Evolutionary conservation across 2,888 invertebrate genomes (phyloP).

Genomic region (Standfussiana lucernea): DNA sequence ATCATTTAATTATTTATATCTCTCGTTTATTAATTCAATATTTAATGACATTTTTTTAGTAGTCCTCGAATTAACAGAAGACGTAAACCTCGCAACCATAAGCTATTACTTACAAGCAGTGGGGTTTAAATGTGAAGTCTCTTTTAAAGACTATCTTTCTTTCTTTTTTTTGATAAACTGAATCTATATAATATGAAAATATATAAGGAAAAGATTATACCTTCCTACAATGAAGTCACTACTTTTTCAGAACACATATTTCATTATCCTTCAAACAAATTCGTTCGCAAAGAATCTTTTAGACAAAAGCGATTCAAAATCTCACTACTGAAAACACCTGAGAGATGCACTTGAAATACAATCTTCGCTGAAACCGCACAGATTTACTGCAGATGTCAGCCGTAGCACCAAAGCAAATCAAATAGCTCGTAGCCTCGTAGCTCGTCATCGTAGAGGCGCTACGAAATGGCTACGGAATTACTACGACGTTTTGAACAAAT

Average conservation of each 20-base stretch:
- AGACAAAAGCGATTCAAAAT: conserved; percentile 51
- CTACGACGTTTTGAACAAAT: conserved; percentile 42
- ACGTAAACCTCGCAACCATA: background rate
- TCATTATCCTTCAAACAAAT: conserved; percentile 23
- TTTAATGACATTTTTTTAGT: background rate
- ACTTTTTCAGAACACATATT: background rate
- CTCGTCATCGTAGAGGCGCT: conserved; percentile 53
- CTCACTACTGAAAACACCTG: conserved; percentile 36
- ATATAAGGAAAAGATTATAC: background rate
- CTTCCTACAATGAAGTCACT: background rate
- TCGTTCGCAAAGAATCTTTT: conserved; percentile 25
- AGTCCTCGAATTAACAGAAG: background rate
- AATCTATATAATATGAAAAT: background rate
- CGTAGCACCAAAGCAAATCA: conserved; percentile 47
- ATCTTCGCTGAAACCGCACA: conserved; percentile 37
- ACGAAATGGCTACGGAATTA: conserved; percentile 50
- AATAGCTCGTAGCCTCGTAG: conserved; percentile 63
- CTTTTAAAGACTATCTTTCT: background rate
- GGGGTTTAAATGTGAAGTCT: background rate
- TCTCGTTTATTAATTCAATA: background rate
- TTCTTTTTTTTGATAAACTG: no score
- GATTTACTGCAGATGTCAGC: conserved; percentile 57
- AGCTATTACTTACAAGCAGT: background rate
- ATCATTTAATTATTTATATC: background rate
- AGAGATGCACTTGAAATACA: conserved; percentile 47